phyloP scores from a whole-genome alignment of 2,888 invertebrate genomes.

The Chalcis sispes region DNA sequence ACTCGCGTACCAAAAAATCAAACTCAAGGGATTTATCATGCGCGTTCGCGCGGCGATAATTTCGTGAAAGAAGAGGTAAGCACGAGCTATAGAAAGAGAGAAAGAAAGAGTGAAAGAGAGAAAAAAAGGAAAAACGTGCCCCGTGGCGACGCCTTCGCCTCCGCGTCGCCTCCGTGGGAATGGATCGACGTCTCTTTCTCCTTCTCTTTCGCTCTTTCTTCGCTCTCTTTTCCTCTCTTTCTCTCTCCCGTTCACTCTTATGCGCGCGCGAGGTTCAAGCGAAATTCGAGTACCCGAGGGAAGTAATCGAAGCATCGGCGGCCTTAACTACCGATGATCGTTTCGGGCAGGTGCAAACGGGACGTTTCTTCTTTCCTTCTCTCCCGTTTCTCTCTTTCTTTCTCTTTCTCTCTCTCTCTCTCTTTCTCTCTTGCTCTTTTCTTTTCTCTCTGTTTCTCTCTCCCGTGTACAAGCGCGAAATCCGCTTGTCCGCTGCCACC shows the following conservation, averaged over 20 bases:
- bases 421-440: neutral
- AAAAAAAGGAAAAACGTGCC: conserved; percentile 40
- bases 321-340: conserved; percentile 55
- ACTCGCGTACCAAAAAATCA: conserved; percentile 22
- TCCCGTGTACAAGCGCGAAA: conserved; percentile 30
- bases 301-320: conserved; percentile 56
- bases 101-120: neutral
- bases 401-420: conserved; percentile 6
- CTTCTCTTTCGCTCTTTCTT: conserved; percentile 4
- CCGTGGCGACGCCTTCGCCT: conserved; percentile 50
- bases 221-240: conserved; percentile 19
- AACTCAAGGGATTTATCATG: conserved; percentile 19
- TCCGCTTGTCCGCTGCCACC: conserved; percentile 33
- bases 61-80: conserved; percentile 1
- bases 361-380: neutral
- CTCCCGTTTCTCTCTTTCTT: conserved; percentile 9
- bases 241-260: conserved; percentile 8
- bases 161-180: conserved; percentile 47
- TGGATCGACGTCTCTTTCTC: conserved; percentile 37
- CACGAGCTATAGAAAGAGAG: neutral
- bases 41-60: conserved; percentile 35
- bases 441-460: neutral
- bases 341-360: conserved; percentile 58
- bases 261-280: conserved; percentile 43
- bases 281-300: conserved; percentile 59